phyloP scores from a whole-genome alignment of 1,140 invertebrate genomes.

The Meteorus sp. region DNA sequence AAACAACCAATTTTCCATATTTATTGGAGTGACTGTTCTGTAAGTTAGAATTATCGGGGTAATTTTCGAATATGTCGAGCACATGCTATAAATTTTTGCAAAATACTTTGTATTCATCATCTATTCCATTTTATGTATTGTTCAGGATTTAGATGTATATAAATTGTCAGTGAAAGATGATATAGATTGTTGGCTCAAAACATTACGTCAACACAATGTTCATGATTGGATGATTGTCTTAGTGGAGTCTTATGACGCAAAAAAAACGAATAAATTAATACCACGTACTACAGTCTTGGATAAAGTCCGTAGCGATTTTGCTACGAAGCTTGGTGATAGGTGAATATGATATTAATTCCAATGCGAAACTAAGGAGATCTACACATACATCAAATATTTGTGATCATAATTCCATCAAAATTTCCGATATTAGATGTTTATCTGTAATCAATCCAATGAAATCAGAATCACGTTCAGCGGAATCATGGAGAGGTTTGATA shows the following conservation, averaged over 20 bases:
- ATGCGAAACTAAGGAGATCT: not conserved
- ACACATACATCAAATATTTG: too few species aligned
- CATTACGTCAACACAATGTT: conserved; percentile 73
- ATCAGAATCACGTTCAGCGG: conserved; percentile 82
- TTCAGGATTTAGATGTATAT: conserved; percentile 89
- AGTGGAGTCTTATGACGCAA: conserved; percentile 89
- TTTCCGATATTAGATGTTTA: conserved; percentile 71
- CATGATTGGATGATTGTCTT: conserved; percentile 93
- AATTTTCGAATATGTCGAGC: too few species aligned
- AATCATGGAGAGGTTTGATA: conserved; percentile 86
- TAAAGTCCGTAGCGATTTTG: conserved; percentile 93
- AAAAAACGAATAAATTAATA: conserved; percentile 88
- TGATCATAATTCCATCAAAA: not conserved
- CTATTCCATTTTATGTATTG: conserved; percentile 13
- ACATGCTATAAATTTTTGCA: too few species aligned
- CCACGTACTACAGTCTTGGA: conserved; percentile 91
- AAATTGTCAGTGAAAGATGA: conserved; percentile 84
- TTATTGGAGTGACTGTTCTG: conserved; percentile 92
- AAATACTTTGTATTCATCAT: conserved; percentile 13
- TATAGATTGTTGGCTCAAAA: conserved; percentile 84
- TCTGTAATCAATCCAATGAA: conserved; percentile 89
- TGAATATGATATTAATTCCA: conserved; percentile 39
- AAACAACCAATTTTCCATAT: conserved; percentile 91
- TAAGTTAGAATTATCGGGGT: conserved; percentile 55
- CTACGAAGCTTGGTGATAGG: conserved; percentile 83